phyloP scores from a whole-genome alignment of 2,113 vertebrate genomes.

The Hepsetus odoe region DNA sequence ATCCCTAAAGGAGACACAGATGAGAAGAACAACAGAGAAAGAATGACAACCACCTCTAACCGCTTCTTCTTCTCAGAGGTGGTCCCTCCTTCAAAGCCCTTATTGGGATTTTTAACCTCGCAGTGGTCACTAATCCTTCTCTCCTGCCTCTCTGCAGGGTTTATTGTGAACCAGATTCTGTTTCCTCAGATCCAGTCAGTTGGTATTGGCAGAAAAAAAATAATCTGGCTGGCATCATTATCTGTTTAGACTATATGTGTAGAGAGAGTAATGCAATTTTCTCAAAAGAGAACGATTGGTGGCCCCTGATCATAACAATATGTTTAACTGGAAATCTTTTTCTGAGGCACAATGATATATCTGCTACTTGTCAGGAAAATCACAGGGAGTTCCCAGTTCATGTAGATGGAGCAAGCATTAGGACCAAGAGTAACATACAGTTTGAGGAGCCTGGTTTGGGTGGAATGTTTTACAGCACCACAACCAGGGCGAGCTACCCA shows the following conservation, averaged over 20 bases:
- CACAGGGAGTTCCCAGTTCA: not conserved
- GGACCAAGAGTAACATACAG: slow-evolving; percentile 46
- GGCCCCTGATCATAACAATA: not conserved
- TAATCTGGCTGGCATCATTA: not conserved
- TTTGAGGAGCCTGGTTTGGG: slow-evolving; percentile 32
- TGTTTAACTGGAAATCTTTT: not conserved
- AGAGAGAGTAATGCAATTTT: not conserved
- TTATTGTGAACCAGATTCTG: not conserved
- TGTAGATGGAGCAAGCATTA: slow-evolving; percentile 3
- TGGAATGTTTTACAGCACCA: slow-evolving; percentile 54
- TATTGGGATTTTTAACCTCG: not conserved
- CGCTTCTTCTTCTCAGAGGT: slow-evolving; percentile 54
- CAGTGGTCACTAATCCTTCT: not conserved
- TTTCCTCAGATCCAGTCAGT: not conserved
- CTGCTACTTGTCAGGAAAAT: slow-evolving; percentile 39
- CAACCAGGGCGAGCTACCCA: slow-evolving; percentile 35
- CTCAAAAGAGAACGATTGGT: not conserved
- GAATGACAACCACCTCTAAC: slow-evolving; percentile 49
- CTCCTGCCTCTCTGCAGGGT: not conserved
- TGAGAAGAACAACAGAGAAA: slow-evolving; percentile 28
- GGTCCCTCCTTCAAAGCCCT: slow-evolving; percentile 11
- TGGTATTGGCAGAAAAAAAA: not conserved
- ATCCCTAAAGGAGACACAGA: slow-evolving; percentile 51
- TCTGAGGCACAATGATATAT: not conserved
- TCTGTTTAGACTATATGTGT: too few species aligned